Evolutionary conservation across 2,797 vertebrate species (phyloP), one percentile per base, ranked within the genome.

Genomic region (Etheostoma perlongum): DNA sequence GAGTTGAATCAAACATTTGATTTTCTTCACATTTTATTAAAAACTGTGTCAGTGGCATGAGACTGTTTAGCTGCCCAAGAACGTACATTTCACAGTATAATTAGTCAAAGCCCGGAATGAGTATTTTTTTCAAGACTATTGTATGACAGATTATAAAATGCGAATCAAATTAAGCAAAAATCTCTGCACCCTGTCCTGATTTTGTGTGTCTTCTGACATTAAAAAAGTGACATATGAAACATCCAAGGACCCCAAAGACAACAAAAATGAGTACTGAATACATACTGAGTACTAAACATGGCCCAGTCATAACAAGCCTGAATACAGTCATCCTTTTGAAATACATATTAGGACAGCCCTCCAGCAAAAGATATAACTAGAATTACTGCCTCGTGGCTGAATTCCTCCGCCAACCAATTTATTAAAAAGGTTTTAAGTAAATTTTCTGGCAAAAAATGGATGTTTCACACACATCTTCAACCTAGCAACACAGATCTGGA

Each of bases 161-260:
- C 30, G 5, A 4, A 40, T 55, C 2, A 40, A 42, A 42, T 42
- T 10, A 54, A 80, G 19, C 6, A 19, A 62, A 58, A 58, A 27
- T 21, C 21, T 48, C 12, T 67, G 51, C 42, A 59, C 30, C 4
- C 25, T 27, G 54, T 51, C 44, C 57, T 64, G 1, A 42, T 44
- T 33, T 70, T 53, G 44, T 27, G 13, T 0, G 21, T 71, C 51
- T 23, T 54, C 36, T 79, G 73, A 75, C 33, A 59, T 70, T 75
- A 30, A 59, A 78, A 74, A 79, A 19, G 27, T 68, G 58, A 74
- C 42, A 53, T 18, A 67, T 76, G 51, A 81, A 76, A 81, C 66
- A 79, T 72, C 72, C 49, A 73, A 57, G 19, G 40, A 53, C n/a
- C 76, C 74, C 40, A 66, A 73, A 79, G 72, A 74, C 63, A 68